Conservation (phyloP, 2,888 invertebrate species). For the Girardia tigrina region DNA sequence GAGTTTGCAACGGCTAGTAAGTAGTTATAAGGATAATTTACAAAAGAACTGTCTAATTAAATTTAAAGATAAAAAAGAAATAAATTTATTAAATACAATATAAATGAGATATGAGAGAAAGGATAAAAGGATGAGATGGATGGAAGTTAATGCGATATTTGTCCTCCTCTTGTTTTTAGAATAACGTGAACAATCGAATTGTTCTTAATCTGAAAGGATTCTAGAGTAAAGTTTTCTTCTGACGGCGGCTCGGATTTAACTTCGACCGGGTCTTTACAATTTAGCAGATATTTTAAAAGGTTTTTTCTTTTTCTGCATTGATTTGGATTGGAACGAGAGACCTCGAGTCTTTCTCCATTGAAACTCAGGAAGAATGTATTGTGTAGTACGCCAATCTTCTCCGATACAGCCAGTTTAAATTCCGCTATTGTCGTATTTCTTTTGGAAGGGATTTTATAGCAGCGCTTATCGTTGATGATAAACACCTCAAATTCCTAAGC, state of each 20-base stretch:
- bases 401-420: not conserved
- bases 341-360: not conserved
- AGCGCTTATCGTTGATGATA: not conserved
- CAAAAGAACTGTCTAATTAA: too few relatives aligned
- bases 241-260: too few relatives aligned
- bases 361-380: not conserved
- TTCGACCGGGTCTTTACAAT: not conserved
- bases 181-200: not conserved
- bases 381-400: not conserved
- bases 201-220: not conserved
- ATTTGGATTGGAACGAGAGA: not conserved
- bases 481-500: not conserved
- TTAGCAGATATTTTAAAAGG: not conserved
- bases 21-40: too few relatives aligned
- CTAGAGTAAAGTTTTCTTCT: not conserved
- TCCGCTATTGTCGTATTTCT: not conserved
- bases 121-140: too few relatives aligned
- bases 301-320: not conserved
- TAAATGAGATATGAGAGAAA: too few relatives aligned
- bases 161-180: not conserved
- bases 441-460: not conserved
- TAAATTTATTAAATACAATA: too few relatives aligned
- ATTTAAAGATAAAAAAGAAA: too few relatives aligned
- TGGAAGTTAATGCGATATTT: too few relatives aligned
- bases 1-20: too few relatives aligned